Conservation (phyloP, 2,797 vertebrate genomes). For the Sphenodon punctatus region DNA sequence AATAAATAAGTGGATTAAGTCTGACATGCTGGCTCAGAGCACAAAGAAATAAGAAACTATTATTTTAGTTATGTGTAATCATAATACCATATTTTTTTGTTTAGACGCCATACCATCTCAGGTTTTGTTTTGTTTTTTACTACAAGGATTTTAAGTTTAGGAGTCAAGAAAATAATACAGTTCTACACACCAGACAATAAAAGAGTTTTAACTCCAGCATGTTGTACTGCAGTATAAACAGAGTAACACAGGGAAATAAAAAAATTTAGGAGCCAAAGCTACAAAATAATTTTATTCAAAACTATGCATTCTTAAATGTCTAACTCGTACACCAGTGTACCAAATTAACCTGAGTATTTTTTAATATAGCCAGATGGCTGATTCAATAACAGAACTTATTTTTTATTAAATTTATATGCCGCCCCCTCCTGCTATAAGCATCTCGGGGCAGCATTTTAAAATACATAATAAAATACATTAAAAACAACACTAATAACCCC, state of each 20-base stretch:
- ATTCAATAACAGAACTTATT: too few relatives aligned
- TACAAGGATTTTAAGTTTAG: neutral
- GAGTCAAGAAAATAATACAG: neutral
- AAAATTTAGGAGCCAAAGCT: neutral
- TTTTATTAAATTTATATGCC: too few relatives aligned
- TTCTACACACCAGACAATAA: neutral
- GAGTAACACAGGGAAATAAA: accelerated
- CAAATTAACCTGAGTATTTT: too few relatives aligned
- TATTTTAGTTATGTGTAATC: neutral
- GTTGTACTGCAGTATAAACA: neutral
- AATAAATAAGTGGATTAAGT: neutral
- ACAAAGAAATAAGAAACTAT: neutral
- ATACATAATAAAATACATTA: too few relatives aligned
- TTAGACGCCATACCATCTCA: neutral
- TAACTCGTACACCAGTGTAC: neutral
- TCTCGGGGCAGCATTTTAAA: too few relatives aligned
- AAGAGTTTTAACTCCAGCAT: neutral
- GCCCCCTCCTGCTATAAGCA: too few relatives aligned
- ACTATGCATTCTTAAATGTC: neutral
- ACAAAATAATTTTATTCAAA: neutral
- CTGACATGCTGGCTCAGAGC: neutral
- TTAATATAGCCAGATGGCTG: too few relatives aligned
- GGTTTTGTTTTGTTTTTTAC: too few relatives aligned
- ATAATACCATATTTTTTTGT: neutral
- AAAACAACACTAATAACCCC: too few relatives aligned